A percentile compares a stretch with the other conserved stretches of the same genome.
Conservation (phyloP, 1,140 invertebrate genomes). For the Tetranychus cinnabarinus region DNA sequence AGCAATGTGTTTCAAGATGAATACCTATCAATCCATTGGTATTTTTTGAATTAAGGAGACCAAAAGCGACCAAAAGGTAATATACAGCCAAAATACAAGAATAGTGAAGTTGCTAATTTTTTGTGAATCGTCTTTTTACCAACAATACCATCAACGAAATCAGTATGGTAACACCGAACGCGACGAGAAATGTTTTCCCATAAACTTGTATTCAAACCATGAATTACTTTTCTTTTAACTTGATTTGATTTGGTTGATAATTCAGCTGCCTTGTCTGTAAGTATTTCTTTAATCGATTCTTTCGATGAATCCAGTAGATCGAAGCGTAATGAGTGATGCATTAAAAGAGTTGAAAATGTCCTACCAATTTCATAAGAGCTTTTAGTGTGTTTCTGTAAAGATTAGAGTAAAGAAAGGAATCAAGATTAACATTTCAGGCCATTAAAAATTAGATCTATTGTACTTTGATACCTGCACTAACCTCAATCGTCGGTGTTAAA, state of each 20-base stretch:
- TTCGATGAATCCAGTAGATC: conserved; percentile 6
- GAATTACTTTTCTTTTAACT: neutral
- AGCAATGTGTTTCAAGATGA: neutral
- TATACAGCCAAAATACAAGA: conserved; percentile 29
- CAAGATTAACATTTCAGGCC: no score
- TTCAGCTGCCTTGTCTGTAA: neutral
- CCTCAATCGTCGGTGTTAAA: neutral
- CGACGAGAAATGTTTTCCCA: conserved; percentile 19
- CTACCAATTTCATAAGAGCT: conserved; percentile 15
- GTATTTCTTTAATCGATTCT: neutral
- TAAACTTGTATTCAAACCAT: conserved; percentile 13
- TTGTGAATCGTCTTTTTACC: conserved; percentile 30
- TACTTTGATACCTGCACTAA: neutral
- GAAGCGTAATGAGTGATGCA: conserved; percentile 9
- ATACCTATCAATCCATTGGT: conserved; percentile 25
- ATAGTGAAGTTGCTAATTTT: conserved; percentile 20
- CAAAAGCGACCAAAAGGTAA: conserved; percentile 29
- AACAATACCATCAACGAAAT: conserved; percentile 22
- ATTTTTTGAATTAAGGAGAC: conserved; percentile 27
- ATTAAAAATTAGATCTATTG: no score
- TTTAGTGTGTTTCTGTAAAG: conserved; percentile 11
- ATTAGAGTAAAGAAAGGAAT: neutral
- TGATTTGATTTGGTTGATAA: neutral
- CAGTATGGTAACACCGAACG: conserved; percentile 16
- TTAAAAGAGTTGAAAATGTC: conserved; percentile 16